These are phyloP conservation scores for rat (Rattus norvegicus) DNA, from an alignment of 2,113 vertebrate species.

Conservation along the genomic window GRCr8 NC_086027.1:110095001-110095500, in stretches of 20 bases:
- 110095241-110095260: background rate
- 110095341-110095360: conserved; percentile 64
- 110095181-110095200: conserved; percentile 9
- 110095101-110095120: background rate
- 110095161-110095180: background rate
- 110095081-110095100: conserved; percentile 36
- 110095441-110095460: conserved; percentile 47
- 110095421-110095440: conserved; percentile 74
- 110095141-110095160: background rate
- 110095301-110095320: background rate
- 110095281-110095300: background rate
- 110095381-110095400: conserved; percentile 65
- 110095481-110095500: conserved; percentile 63
- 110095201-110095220: conserved; percentile 39
- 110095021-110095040: too few relatives aligned
- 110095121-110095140: conserved; percentile 36
- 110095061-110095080: conserved; percentile 43
- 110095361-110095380: conserved; percentile 77
- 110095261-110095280: background rate
- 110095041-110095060: conserved; percentile 3
- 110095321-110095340: background rate
- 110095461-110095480: conserved; percentile 73
- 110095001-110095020: background rate
- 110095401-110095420: conserved; percentile 73
- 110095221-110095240: background rate